A percentile compares a stretch with the other conserved stretches of the same genome.
These are phyloP conservation scores for Meloidogyne hapla DNA, from an alignment of 1,140 invertebrate genomes.

Conservation along the genomic window DNA sequence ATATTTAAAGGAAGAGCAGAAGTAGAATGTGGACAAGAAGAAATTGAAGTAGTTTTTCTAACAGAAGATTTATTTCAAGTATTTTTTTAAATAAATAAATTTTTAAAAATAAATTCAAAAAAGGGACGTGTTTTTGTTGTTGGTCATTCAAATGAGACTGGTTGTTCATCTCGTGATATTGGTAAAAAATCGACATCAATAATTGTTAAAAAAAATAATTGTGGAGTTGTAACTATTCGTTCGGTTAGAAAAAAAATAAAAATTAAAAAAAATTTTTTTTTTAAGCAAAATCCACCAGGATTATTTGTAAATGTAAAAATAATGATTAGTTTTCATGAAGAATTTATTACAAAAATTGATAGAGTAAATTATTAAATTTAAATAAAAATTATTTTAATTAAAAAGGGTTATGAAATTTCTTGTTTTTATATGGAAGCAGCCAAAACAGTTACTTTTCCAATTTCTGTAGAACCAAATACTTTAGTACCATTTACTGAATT, in stretches of 20 bases:
- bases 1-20: slow-evolving; percentile 47
- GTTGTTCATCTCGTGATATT: slow-evolving; percentile 52
- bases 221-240: slow-evolving; percentile 57
- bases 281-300: slow-evolving; percentile 55
- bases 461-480: slow-evolving; percentile 52
- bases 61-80: slow-evolving; percentile 50
- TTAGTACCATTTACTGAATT: slow-evolving; percentile 57
- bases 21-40: slow-evolving; percentile 62
- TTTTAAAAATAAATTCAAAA: background rate
- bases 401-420: slow-evolving; percentile 35
- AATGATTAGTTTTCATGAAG: slow-evolving; percentile 60
- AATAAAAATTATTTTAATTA: background rate
- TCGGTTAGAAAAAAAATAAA: slow-evolving; percentile 41
- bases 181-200: slow-evolving; percentile 58
- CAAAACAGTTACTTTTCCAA: slow-evolving; percentile 62
- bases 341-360: slow-evolving; percentile 59
- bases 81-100: background rate
- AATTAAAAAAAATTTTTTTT: background rate
- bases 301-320: slow-evolving; percentile 60
- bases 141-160: slow-evolving; percentile 56
- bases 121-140: slow-evolving; percentile 56
- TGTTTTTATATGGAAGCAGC: slow-evolving; percentile 46
- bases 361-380: slow-evolving; percentile 13
- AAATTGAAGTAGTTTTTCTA: slow-evolving; percentile 60
- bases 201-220: slow-evolving; percentile 52